Evolutionary conservation across 2,888 invertebrate species (phyloP), one percentile per base, ranked within the genome.

Genomic region (Troides aeacus): DNA sequence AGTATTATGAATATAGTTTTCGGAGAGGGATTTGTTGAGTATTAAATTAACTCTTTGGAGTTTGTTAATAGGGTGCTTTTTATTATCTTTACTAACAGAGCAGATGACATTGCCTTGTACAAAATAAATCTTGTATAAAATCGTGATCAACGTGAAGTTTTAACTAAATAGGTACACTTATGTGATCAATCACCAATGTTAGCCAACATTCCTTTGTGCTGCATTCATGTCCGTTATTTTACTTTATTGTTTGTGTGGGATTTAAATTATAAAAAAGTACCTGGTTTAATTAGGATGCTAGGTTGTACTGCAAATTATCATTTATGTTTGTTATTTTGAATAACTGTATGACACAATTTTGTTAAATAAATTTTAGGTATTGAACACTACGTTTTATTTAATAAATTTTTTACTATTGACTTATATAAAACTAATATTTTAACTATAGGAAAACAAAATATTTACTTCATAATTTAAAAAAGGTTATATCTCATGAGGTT

Each of bases 311-410:
- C 86, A 90, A 91, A 90, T 89, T 92, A 90, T 92, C 88, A 88
- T 91, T 92, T 92, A 91, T 82, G 89, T 91, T 89, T 90, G 92
- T 92, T 92, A 91, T 90, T 92, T 92, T 89, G 84, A 92, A 91
- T 91, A 90, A 91, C 90, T 88, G 89, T 91, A 91, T 89, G 92
- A 92, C 91, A 91, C 86, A 92, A 92, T 92, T 92, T 92, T 92
- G 92, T 92, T 92, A 90, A 90, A 90, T 92, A 92, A 92, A 92
- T 91, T 91, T 89, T 89, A 91, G 91, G 88, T 91, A 91, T 88
- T 89, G 80, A 79, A 72, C 76, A 59, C 72, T 79, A 80, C 74
- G 82, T 88, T 87, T 86, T 74, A 83, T 87, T 87, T 75, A 8
- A 46, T 15, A 46, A 46, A 17, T 46, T 12, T 46, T 10, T 1